Evolutionary conservation across 2,888 invertebrate genomes (phyloP).

Genomic region (Hirtodrosophila duncani): DNA sequence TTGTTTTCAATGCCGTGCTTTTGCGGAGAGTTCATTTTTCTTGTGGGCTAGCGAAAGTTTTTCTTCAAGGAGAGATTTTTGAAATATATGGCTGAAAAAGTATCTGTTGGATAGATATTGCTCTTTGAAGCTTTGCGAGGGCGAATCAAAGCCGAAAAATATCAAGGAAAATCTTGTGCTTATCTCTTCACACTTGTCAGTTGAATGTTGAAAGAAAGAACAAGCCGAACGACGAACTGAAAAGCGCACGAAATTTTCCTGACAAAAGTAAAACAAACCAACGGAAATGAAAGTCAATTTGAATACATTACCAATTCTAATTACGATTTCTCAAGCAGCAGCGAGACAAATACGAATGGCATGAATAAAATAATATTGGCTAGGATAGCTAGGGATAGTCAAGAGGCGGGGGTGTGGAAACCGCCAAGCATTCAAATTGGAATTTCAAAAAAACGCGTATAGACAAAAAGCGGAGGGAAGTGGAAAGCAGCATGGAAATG

Average conservation of each 20-base stretch:
- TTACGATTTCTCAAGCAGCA: constrained; percentile 73
- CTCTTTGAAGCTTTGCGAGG: not conserved
- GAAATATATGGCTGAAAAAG: constrained; percentile 57
- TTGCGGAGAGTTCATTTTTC: constrained; percentile 45
- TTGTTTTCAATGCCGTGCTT: constrained; percentile 51
- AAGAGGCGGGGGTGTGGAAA: constrained; percentile 9
- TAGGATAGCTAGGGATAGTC: constrained; percentile 26
- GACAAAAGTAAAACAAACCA: constrained; percentile 51
- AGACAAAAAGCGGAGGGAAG: constrained; percentile 43
- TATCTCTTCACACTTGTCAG: too few species aligned
- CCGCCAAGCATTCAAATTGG: constrained; percentile 67
- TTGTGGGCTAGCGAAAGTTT: constrained; percentile 39
- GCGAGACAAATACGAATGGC: constrained; percentile 52
- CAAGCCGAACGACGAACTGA: too few species aligned
- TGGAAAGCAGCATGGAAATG: not conserved
- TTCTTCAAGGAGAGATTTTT: constrained; percentile 41
- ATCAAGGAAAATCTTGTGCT: constrained; percentile 1
- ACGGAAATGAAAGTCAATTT: constrained; percentile 72
- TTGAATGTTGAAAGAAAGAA: too few species aligned
- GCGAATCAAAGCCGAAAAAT: constrained; percentile 1
- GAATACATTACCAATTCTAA: constrained; percentile 73
- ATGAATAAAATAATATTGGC: constrained; percentile 69
- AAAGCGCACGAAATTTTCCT: constrained; percentile 53
- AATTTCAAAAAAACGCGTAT: constrained; percentile 65
- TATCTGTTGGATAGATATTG: constrained; percentile 27